Evolutionary conservation across 1,140 invertebrate species (phyloP), one percentile per base, ranked within the genome.

Genomic region (Hyles vespertilio): DNA sequence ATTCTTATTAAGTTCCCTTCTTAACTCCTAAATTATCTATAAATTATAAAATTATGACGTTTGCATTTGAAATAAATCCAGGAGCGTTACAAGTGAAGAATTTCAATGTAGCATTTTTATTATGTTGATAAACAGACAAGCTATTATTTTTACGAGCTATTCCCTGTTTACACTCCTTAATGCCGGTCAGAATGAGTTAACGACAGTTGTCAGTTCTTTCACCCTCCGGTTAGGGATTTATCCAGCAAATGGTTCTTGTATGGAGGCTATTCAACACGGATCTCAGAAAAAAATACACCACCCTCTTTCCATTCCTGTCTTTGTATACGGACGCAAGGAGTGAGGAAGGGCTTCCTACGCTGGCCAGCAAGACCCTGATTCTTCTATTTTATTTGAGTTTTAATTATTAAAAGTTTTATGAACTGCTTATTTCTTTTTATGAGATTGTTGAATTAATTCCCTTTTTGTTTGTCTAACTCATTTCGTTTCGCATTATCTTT

Each of bases 321-420:
- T 65, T 62, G 47, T 43, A 55, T 64, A 50, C 40, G 54, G 61
- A 64, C 49, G 43, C 48, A 48, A 32, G 40, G 52, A 49, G 55
- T 45, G 34, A 53, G 59, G 45, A 9, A 67, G 74, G 53, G 63
- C 72, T 64, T 34, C 1, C 43, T 69, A 74, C n/a, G 58, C 64
- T 72, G 74, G 79, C 61, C 22, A 22, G 9, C 36, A 11, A 65
- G 67, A 52, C 65, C 77, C 68, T 60, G 66, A 69, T 72, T 68
- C 69, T 72, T 59, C 67, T 80, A 79, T 81, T 86, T 87, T 83
- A 86, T 84, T 84, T 67, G 74, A 85, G 71, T 86, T 86, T 88
- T 86, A 86, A 85, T 88, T 86, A 85, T 84, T 85, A 80, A 88
- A 86, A 88, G 77, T 88, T 86, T 84, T 81, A 88, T 85, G 79